A percentile compares a stretch with the other conserved stretches of the same genome.
Conservation (phyloP, 2,888 invertebrate genomes). For the Drosophila maculinotata region DNA sequence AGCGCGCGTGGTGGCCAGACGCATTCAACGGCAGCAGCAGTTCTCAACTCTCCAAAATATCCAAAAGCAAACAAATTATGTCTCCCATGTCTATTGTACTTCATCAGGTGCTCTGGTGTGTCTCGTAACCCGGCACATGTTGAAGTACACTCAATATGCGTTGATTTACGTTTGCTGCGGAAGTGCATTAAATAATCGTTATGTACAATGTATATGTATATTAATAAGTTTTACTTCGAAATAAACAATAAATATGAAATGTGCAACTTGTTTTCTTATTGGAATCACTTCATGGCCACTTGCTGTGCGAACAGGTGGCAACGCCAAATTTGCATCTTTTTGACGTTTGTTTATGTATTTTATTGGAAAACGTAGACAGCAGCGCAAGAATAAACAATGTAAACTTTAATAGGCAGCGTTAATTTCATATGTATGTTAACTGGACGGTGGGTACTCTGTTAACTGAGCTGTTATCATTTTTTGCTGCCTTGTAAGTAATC, state of each 20-base stretch:
- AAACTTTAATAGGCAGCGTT: neutral
- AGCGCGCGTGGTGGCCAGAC: constrained; percentile 93
- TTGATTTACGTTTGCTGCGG: constrained; percentile 80
- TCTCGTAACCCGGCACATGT: constrained; percentile 96
- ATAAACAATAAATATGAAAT: constrained; percentile 21
- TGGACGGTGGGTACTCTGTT: neutral
- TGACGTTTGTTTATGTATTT: neutral
- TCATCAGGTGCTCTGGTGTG: constrained; percentile 99
- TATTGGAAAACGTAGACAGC: neutral
- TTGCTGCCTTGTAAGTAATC: neutral
- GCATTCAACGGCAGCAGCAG: constrained; percentile 22
- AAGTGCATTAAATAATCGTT: neutral
- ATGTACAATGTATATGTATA: too few relatives aligned
- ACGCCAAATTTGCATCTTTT: neutral
- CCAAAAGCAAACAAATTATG: constrained; percentile 59
- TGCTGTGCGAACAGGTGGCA: constrained; percentile 17
- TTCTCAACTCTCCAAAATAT: too few relatives aligned
- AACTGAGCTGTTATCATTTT: neutral
- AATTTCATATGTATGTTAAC: neutral
- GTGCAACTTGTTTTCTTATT: constrained; percentile 1
- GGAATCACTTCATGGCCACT: neutral
- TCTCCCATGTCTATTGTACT: constrained; percentile 99
- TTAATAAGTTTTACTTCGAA: neutral
- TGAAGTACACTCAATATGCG: constrained; percentile 99
- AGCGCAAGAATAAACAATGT: neutral